Evolutionary conservation across 2,888 invertebrate species (phyloP), one percentile per base, ranked within the genome.

Genomic region (Gryllus longicercus): DNA sequence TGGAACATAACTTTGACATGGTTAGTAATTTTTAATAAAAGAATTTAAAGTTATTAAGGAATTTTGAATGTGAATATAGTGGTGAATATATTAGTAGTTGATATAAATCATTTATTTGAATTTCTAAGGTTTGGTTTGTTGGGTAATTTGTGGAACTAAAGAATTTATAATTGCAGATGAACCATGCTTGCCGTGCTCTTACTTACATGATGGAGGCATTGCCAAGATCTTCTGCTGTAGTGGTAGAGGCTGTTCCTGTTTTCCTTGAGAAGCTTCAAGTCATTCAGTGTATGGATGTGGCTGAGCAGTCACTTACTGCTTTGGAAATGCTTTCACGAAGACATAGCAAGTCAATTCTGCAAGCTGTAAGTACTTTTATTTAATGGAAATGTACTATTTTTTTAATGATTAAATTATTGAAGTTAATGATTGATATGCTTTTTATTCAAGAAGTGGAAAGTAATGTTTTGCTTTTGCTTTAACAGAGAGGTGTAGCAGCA

Each of bases 141-240:
- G 12, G 3, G 2, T 4, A 78, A 14, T 25, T 75, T 12, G 12
- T 21, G n/a, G 0, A 78, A 79, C 16, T 51, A 16, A 18, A 75
- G 81, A 18, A n/a, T 81, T 81, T 82, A 81, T 80, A 82, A 78
- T 85, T 85, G 75, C 85, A 94, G 94, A 99, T 99, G 99, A 97
- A 98, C 87, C 97, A 99, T 87, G 98, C 99, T 0, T 98, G 98
- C 86, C 94, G 99, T 75, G 99, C 99, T 1, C 91, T 99, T 74
- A 98, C 98, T 0, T 99, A 99, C 88, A 98, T 99, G 98, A 94
- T 99, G 92, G 99, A 99, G 88, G 98, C 99, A 0, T 87, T 99
- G 83, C 99, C 99, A 0, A 92, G 99, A 81, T 98, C 98, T 74
- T 97, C 98, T 78, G 94, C 95, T 38, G 95, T 98, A 2, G 97